Base-by-base conservation (phyloP, 2,888 invertebrate species). In the Eupithecia tripunctaria region DNA sequence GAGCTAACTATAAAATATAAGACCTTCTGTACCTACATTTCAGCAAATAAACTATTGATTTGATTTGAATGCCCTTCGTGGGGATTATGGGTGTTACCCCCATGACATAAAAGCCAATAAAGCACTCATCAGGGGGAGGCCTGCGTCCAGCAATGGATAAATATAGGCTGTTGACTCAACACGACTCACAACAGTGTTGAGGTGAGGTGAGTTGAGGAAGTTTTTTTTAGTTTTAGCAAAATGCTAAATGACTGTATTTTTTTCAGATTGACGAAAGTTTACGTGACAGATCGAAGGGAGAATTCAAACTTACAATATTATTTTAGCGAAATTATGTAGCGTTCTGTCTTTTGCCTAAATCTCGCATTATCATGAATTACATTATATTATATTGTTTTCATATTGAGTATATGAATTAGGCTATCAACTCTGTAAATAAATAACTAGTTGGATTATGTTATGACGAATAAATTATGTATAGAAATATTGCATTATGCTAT, bases 401-500 rank as follows among this genome's bases (percentile, higher is more conserved):
- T 89, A 88, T 87, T 86, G 80, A 78, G 80, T 85, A 88, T 89
- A 90, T 89, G 89, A 88, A 86, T 82, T 75, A 72, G 64, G 74
- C 74, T 68, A 56, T 71, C 78, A 78, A 70, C 67, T 59, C 65
- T 78, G 74, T 78, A 78, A 60, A 75, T 74, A 73, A 68, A 43
- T 69, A 56, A 51, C n/a, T 51, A 41, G 62, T 64, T 32, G 70
- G 64, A 74, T 60, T 56, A 56, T 56, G n/a, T n/a, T n/a, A n/a
- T 32, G 80, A 81, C 79, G 76, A 82, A 82, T 82, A 82, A 82
- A 84, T 79, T 80, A 75, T 72, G 62, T 68, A 72, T 29, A 67
- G 60, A 67, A 12, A 62, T 10, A 15, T 62, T 18, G 15, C 4
- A 60, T 15, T 56, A 0, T 60, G 15, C 27, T 0, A 15, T 60